Evolutionary conservation across 2,888 invertebrate species (phyloP).

Genomic region (Sthenelais limicola): DNA sequence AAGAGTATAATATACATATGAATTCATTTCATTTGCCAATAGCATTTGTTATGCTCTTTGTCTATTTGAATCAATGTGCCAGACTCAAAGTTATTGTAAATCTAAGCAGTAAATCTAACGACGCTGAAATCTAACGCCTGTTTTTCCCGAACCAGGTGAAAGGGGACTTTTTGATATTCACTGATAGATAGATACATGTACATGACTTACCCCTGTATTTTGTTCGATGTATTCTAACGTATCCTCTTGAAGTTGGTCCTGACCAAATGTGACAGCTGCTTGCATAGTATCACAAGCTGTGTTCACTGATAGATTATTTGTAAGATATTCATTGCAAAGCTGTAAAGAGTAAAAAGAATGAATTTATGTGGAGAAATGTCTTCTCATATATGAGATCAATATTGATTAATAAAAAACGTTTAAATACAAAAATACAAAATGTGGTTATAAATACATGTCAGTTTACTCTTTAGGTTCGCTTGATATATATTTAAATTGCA

Average conservation of each 20-base stretch:
- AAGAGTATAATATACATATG: no score
- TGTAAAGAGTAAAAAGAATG: constrained; percentile 43
- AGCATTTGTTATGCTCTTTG: no score
- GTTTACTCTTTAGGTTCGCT: neutral
- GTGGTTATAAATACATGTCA: neutral
- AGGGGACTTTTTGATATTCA: no score
- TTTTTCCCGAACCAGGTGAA: no score
- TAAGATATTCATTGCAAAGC: constrained; percentile 65
- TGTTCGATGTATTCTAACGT: constrained; percentile 63
- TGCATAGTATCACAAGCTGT: constrained; percentile 69
- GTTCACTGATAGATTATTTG: constrained; percentile 60
- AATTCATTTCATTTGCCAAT: no score
- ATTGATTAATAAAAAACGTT: neutral
- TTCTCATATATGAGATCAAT: no score
- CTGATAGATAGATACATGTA: no score
- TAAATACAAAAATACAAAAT: constrained; percentile 9
- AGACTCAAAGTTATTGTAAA: no score
- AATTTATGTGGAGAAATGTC: neutral
- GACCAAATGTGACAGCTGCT: constrained; percentile 66
- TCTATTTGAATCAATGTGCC: no score
- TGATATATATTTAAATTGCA: no score
- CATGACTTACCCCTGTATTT: constrained; percentile 60
- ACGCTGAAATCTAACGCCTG: no score
- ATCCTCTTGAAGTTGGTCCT: constrained; percentile 63
- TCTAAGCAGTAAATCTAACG: no score